phyloP scores from a whole-genome alignment of 2,113 vertebrate species.

The Brevimyrus niger region DNA sequence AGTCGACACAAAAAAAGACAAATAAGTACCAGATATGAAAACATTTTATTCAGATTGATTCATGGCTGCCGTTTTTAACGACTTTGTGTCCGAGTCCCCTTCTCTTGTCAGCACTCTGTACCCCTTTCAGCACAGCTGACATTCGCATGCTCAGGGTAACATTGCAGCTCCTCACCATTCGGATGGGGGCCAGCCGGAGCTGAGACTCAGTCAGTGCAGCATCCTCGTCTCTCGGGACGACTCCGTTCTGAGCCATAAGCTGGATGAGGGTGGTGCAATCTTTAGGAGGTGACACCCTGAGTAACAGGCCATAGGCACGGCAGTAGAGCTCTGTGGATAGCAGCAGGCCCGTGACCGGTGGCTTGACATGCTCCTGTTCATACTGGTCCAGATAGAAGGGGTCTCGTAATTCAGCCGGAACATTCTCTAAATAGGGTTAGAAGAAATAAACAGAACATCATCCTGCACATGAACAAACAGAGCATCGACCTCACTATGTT shows the following conservation, averaged over 20 bases:
- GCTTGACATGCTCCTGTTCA: conserved; percentile 72
- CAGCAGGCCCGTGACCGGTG: conserved; percentile 66
- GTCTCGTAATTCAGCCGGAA: conserved; percentile 71
- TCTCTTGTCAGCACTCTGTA: neutral
- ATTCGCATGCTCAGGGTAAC: neutral
- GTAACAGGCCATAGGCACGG: conserved; percentile 57
- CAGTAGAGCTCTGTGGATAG: conserved; percentile 76
- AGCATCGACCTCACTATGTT: neutral
- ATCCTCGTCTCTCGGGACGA: conserved; percentile 58
- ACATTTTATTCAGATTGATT: neutral
- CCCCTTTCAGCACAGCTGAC: neutral
- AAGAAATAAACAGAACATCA: neutral
- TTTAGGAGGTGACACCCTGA: conserved; percentile 42
- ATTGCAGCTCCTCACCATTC: conserved; percentile 61
- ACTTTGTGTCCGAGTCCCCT: neutral
- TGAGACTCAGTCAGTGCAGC: conserved; percentile 62
- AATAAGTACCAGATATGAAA: neutral
- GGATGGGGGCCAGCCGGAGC: conserved; percentile 70
- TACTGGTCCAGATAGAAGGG: conserved; percentile 75
- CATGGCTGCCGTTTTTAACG: neutral
- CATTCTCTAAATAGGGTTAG: conserved; percentile 53
- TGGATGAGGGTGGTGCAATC: conserved; percentile 64
- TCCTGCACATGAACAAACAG: neutral
- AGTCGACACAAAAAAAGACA: neutral
- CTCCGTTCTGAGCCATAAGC: conserved; percentile 60